Conservation (phyloP, 2,888 invertebrate species). For the Cataglyphis cursor region DNA sequence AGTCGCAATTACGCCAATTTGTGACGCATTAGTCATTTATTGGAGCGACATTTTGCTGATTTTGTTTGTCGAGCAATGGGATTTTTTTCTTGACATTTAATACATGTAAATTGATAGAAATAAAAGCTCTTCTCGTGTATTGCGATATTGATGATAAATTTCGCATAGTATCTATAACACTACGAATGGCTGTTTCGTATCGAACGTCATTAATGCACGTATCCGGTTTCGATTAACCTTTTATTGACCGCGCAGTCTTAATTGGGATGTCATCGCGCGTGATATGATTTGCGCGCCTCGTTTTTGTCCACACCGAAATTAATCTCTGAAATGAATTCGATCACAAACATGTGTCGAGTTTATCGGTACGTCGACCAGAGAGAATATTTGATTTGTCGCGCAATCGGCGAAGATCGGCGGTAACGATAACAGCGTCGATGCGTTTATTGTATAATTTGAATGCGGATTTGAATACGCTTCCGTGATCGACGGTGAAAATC, state of each 20-base stretch:
- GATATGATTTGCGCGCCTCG: conserved; percentile 29
- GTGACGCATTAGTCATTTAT: not conserved
- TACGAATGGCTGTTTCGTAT: not conserved
- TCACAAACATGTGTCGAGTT: conserved; percentile 59
- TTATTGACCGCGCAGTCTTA: conserved; percentile 74
- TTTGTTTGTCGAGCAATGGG: not conserved
- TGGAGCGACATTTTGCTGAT: not conserved
- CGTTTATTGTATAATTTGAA: conserved; percentile 63
- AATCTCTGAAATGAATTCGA: conserved; percentile 71
- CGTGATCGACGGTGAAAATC: conserved; percentile 56
- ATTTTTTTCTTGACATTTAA: not conserved
- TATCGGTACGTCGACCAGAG: conserved; percentile 58
- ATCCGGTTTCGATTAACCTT: conserved; percentile 72
- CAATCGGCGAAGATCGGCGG: conserved; percentile 60
- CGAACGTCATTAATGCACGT: conserved; percentile 21
- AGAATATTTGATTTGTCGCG: conserved; percentile 60
- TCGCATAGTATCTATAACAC: not conserved
- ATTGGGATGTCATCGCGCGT: conserved; percentile 68
- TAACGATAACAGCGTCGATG: conserved; percentile 60
- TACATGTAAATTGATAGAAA: not conserved
- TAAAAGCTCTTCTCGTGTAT: not conserved
- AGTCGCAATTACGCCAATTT: conserved; percentile 9
- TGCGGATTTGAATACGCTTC: conserved; percentile 48
- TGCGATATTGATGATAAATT: conserved; percentile 24
- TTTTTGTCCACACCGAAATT: conserved; percentile 55